phyloP scores from a whole-genome alignment of 2,113 vertebrate genomes.

The Gymnorhina tibicen region DNA sequence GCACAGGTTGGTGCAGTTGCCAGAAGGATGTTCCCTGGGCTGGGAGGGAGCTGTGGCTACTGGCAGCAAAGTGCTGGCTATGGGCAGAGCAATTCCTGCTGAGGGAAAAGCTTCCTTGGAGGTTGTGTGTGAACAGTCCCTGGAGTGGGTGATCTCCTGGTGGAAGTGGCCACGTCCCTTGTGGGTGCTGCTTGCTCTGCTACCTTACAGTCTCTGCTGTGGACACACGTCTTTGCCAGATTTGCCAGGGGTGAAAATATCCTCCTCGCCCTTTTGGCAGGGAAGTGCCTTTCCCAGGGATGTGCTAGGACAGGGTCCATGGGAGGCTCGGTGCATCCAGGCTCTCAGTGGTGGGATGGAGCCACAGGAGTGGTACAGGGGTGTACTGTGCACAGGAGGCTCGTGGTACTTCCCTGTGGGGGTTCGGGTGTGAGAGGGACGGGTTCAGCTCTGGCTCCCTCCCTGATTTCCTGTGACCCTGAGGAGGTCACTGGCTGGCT shows the following conservation, averaged over 20 bases:
- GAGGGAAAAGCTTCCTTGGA: not conserved
- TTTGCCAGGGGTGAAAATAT: not conserved
- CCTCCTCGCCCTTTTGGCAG: not conserved
- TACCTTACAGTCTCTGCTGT: not conserved
- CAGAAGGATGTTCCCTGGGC: not conserved
- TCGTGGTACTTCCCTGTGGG: not conserved
- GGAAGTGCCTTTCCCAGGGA: not conserved
- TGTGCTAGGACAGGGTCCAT: not conserved
- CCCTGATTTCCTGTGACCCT: not conserved
- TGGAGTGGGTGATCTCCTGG: not conserved
- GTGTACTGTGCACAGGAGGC: not conserved
- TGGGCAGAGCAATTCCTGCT: not conserved
- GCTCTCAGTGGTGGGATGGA: not conserved
- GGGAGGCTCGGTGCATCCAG: not conserved
- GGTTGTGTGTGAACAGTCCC: not conserved
- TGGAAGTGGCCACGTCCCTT: not conserved
- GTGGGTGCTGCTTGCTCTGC: not conserved
- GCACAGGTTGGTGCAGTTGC: not conserved
- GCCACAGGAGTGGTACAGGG: not conserved
- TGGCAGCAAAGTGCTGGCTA: not conserved
- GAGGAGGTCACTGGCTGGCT: not conserved
- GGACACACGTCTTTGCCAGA: not conserved
- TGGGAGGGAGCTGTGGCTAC: not conserved
- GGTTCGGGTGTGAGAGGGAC: fast-evolving
- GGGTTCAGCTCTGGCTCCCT: not conserved